These are phyloP conservation scores for Urechis unicinctus DNA, from an alignment of 2,888 invertebrate species.

Conservation along the genomic window DNA sequence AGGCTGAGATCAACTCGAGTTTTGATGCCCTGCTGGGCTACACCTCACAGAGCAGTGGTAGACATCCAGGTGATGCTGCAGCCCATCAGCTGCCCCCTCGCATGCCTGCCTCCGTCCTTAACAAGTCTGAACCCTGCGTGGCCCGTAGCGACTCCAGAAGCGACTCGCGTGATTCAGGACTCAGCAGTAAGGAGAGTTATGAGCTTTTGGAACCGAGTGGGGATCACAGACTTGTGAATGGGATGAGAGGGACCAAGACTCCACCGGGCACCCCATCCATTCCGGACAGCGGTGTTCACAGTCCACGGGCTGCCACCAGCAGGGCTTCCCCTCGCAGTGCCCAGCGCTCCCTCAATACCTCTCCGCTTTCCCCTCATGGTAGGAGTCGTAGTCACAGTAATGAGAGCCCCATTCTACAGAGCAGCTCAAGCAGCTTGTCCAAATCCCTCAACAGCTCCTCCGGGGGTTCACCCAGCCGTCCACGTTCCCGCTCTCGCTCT, in stretches of 20 bases:
- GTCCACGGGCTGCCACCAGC: background rate
- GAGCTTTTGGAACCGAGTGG: too few species aligned
- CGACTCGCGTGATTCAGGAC: background rate
- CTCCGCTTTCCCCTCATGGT: background rate
- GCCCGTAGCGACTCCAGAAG: background rate
- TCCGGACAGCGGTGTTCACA: background rate
- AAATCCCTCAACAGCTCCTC: background rate
- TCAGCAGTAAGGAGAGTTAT: too few species aligned
- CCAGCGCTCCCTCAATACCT: too few species aligned
- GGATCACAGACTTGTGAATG: too few species aligned
- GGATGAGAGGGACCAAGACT: too few species aligned
- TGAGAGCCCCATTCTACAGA: too few species aligned
- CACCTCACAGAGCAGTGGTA: conserved; percentile 56
- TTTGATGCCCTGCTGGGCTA: conserved; percentile 90
- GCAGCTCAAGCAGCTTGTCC: background rate
- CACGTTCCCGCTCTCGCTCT: conserved; percentile 6
- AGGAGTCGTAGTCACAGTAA: too few species aligned
- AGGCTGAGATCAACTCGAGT: conserved; percentile 84
- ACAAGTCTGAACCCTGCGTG: background rate
- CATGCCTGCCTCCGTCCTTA: background rate
- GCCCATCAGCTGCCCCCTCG: background rate
- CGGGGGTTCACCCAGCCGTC: background rate
- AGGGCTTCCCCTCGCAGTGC: background rate
- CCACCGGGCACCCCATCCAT: background rate
- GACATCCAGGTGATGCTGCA: too few species aligned